Evolutionary conservation across 2,888 invertebrate species (phyloP).

Genomic region (Venustoraphidia nigricollis): DNA sequence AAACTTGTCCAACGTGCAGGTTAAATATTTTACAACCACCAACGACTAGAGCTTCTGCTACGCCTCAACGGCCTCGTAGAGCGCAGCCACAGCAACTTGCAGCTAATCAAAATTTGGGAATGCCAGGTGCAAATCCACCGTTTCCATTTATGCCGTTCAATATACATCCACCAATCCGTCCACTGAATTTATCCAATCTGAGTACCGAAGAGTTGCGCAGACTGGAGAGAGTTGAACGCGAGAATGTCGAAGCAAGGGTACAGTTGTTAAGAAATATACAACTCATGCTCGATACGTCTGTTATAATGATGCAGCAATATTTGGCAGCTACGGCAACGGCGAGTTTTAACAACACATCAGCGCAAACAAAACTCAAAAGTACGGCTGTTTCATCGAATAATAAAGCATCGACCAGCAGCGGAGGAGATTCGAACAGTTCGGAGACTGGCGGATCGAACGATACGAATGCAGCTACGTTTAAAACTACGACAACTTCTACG

Average conservation of each 20-base stretch:
- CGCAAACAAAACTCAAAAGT: conserved; percentile 9
- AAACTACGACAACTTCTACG: conserved; percentile 6
- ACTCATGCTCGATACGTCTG: conserved; percentile 83
- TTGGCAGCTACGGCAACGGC: conserved; percentile 46
- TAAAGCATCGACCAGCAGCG: conserved; percentile 10
- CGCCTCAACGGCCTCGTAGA: conserved; percentile 18
- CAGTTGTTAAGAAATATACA: conserved; percentile 59
- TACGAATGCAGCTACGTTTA: neutral
- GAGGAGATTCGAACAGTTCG: conserved; percentile 2
- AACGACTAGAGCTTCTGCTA: conserved; percentile 22
- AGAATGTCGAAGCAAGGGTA: conserved; percentile 80
- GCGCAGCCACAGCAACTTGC: conserved; percentile 12
- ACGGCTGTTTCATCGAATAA: conserved; percentile 10
- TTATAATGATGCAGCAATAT: conserved; percentile 89
- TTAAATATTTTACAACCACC: conserved; percentile 55
- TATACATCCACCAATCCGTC: conserved; percentile 62
- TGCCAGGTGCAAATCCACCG: conserved; percentile 22
- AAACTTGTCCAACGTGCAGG: conserved; percentile 99
- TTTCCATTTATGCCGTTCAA: conserved; percentile 37
- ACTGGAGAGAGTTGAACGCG: conserved; percentile 81
- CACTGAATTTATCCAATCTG: conserved; percentile 55
- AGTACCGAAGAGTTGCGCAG: conserved; percentile 68
- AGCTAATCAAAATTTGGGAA: no score
- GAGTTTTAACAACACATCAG: conserved; percentile 8
- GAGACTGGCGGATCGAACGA: no score